Base-by-base conservation (phyloP, 2,113 vertebrate species). In the Calyptommatus sinebrachiatus region DNA sequence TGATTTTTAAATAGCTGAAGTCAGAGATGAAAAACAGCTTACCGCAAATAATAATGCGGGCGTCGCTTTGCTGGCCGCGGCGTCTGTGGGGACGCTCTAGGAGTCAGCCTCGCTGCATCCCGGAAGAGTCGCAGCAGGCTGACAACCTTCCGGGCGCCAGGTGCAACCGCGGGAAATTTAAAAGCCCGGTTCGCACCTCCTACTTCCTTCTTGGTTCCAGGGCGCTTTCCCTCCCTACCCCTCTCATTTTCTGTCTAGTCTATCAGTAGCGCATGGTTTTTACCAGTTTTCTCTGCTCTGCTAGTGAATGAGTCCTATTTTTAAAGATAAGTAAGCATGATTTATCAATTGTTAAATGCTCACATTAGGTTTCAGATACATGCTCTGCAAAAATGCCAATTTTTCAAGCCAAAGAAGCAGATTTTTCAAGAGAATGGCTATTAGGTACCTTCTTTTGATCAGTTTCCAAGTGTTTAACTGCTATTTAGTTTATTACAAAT, bases 261-360 rank as follows among this genome's bases (percentile, higher is more conserved):
- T 57, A 68, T 75, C 53, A 48, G 53, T 68, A n/a, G 65, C 61
- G 31, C 72, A 81, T 20, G 41, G 50, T 75, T 81, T 81, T 81
- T 74, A 61, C 65, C n/a, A 24, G 29, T 75, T 81, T 31, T 46
- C 63, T 81, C 79, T 75, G 72, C 65, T 75, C 50, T 2, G 72
- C 61, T 75, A 75, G 65, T 11, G 57, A 69, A 65, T 22, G 46
- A 69, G 79, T 48, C 72, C 73, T 28, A 70, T 69, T 76, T 81
- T 75, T 50, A 75, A 70, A 81, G 72, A 81, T 81, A 81, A 81
- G 53, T 75, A 70, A 81, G 60, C 53, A 69, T n/a, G 4, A 81
- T 75, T 81, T 81, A 81, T 81, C 72, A 69, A 57, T 69, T 81
- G 21, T 73, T 81, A 81, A 75, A 81, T 81, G 65, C 8, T 81